These are phyloP conservation scores for Heliopora coerulea DNA, from an alignment of 92 coral and sea anemone species.

Conservation along the genomic window DNA sequence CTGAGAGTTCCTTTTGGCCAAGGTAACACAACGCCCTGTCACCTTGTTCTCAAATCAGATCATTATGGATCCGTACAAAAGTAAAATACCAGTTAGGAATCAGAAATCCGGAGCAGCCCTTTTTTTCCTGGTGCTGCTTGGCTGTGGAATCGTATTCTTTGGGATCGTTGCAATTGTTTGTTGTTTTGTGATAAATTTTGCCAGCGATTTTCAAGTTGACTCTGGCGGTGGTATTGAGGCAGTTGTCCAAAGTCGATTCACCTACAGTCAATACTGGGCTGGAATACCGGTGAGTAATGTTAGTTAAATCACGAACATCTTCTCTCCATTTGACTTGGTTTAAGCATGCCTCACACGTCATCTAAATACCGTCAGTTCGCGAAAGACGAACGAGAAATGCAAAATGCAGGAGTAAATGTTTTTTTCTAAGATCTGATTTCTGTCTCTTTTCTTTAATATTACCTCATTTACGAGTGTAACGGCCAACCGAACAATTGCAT, in stretches of 20 bases:
- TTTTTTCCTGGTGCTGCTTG: slow-evolving; percentile 13
- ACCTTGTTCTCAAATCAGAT: not conserved
- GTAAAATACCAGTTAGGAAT: not conserved
- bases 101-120: slow-evolving; percentile 12
- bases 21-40: not conserved
- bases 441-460: too few relatives aligned
- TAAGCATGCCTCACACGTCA: too few relatives aligned
- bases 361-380: too few relatives aligned
- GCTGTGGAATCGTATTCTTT: slow-evolving; percentile 34
- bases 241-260: slow-evolving; percentile 6
- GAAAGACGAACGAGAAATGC: too few relatives aligned
- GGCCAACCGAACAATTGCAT: too few relatives aligned
- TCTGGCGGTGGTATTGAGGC: not conserved
- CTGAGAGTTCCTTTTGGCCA: too few relatives aligned
- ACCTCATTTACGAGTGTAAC: too few relatives aligned
- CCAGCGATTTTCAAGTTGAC: slow-evolving; percentile 7
- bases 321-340: too few relatives aligned
- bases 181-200: slow-evolving; percentile 28
- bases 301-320: too few relatives aligned
- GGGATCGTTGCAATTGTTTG: slow-evolving; percentile 24
- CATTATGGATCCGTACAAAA: slow-evolving; percentile 28
- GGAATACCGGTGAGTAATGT: slow-evolving; percentile 36
- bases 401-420: too few relatives aligned
- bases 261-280: slow-evolving; percentile 34
- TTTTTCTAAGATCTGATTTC: too few relatives aligned